Conservation (phyloP, 2,888 invertebrate genomes). For the Periphyllus acericola region DNA sequence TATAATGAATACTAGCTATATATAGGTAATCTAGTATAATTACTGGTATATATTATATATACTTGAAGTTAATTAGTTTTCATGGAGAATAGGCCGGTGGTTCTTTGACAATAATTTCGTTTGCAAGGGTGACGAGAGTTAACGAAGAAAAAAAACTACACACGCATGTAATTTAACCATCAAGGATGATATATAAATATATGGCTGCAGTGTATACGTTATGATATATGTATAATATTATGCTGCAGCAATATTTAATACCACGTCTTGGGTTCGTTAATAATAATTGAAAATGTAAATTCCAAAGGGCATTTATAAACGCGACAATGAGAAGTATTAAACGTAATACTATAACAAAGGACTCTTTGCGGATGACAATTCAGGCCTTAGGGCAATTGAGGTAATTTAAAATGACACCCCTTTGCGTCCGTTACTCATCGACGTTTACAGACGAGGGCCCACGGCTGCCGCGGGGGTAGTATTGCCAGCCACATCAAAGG, state of each 20-base stretch:
- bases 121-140: not conserved
- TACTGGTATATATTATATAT: not conserved
- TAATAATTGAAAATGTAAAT: conserved; percentile 58
- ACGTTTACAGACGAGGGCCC: conserved; percentile 11
- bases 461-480: conserved; percentile 22
- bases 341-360: conserved; percentile 5
- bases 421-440: conserved; percentile 36
- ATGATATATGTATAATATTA: not conserved
- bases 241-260: not conserved
- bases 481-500: conserved; percentile 57
- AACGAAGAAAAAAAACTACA: not conserved
- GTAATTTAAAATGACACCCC: conserved; percentile 60
- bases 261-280: conserved; percentile 44
- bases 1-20: no score
- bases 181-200: not conserved
- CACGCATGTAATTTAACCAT: conserved; percentile 2
- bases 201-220: not conserved
- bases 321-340: not conserved
- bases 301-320: conserved; percentile 38
- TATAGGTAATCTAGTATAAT: no score
- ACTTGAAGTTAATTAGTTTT: not conserved
- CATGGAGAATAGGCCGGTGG: not conserved
- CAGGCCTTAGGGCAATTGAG: conserved; percentile 26
- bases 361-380: conserved; percentile 56
- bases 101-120: conserved; percentile 22